Percentiles rank a stretch among this genome's conserved stretches.
phyloP scores from a whole-genome alignment of 2,113 vertebrate genomes.

The Gopherus flavomarginatus region DNA sequence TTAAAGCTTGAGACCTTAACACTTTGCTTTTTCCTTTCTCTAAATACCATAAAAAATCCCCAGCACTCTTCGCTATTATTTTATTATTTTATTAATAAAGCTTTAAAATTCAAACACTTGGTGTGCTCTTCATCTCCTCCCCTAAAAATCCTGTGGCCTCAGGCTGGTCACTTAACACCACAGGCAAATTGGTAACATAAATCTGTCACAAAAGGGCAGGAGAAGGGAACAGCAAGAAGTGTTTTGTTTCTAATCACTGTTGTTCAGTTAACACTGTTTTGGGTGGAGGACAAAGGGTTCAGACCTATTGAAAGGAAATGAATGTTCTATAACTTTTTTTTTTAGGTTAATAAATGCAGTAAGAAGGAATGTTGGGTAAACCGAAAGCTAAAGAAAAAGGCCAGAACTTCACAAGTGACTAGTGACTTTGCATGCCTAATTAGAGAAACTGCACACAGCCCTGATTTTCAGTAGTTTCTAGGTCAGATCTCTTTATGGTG shows the following conservation, averaged over 20 bases:
- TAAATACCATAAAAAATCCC: too few relatives aligned
- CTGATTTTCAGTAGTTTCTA: not conserved
- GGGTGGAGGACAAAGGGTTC: not conserved
- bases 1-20: too few relatives aligned
- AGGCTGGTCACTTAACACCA: too few relatives aligned
- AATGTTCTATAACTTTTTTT: not conserved
- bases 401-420: not conserved
- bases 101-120: too few relatives aligned
- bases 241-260: not conserved
- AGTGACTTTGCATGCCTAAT: fast-evolving
- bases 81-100: too few relatives aligned
- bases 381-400: not conserved
- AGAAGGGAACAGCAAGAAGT: not conserved
- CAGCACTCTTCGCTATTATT: too few relatives aligned
- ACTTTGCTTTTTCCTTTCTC: too few relatives aligned
- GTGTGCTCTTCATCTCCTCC: too few relatives aligned
- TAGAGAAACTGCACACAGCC: not conserved
- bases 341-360: not conserved
- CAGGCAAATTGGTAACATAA: too few relatives aligned
- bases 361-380: not conserved
- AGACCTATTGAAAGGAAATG: not conserved
- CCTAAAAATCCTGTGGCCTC: too few relatives aligned
- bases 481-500: not conserved
- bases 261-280: not conserved
- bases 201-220: not conserved